Base-by-base conservation (phyloP, 2,113 vertebrate species). In the Bagarius yarrelli region DNA sequence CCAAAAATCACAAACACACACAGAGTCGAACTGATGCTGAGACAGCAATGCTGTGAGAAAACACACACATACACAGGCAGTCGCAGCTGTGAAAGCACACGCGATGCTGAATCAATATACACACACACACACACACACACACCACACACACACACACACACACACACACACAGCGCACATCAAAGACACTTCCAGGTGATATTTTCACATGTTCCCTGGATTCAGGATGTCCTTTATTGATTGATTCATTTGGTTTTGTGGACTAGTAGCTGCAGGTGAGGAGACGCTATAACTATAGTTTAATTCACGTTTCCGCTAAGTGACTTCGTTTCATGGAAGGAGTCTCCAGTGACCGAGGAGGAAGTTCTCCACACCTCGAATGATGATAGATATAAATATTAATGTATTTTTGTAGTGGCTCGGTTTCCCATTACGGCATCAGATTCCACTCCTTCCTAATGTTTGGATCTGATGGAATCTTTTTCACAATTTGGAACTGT, bases 61-160 rank as follows among this genome's bases (percentile, higher is more conserved):
- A 61, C 59, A 61, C 8, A 60, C 57, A 64, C 61, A 34, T 32
- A 61, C 59, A 30, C 30, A 2, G 50, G 16, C 25, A 52, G 40
- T 53, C 25, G 11, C 70, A 72, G 70, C 70, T 53, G 70, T 72
- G 21, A 72, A 72, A 72, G 27, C 69, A 72, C 69, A 21, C 25
- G 0, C 25, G 3, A 27, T 72, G 69, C 47, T 21, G 47, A 72
- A 16, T 72, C 70, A 21, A 4, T 30, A 44, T 14, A 50, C 16
- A 4, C 44, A 18, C 23, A 47, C 18, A 14, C 36, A n/a, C n/a
- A n/a, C n/a, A n/a, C n/a, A n/a, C n/a, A n/a, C n/a, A n/a, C n/a
- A n/a, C n/a, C n/a, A n/a, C n/a, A 3, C 47, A 36, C 15, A 50
- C 16, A 5, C n/a, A 21, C n/a, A 50, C 19, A 16, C 40, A 40